Conservation (phyloP, 2,888 invertebrate species). For the Mythimna impura region DNA sequence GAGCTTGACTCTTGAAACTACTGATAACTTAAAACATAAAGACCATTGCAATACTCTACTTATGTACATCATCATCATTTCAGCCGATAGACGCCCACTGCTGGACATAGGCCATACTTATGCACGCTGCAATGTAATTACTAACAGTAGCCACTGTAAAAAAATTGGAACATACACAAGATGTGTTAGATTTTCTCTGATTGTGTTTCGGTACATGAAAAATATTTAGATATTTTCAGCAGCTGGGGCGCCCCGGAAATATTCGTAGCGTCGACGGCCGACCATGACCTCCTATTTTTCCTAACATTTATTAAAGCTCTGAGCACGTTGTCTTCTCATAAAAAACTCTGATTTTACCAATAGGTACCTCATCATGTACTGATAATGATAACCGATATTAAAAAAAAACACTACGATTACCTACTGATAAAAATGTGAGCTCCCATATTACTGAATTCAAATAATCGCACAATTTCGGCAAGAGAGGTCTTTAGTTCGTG, state of each 20-base stretch:
- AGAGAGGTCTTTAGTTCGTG: slow-evolving; percentile 5
- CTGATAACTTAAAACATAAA: too few species aligned
- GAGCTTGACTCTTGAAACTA: too few species aligned
- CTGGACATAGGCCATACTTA: too few species aligned
- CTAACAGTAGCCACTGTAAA: background rate
- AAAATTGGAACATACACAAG: slow-evolving; percentile 5
- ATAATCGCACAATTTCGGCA: slow-evolving; percentile 15
- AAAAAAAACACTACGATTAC: slow-evolving; percentile 35
- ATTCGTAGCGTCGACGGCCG: slow-evolving; percentile 69
- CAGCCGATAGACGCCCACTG: too few species aligned
- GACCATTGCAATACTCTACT: too few species aligned
- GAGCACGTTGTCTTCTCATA: slow-evolving; percentile 20
- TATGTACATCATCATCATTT: too few species aligned
- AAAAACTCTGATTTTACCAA: slow-evolving; percentile 27
- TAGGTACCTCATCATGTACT: slow-evolving; percentile 19
- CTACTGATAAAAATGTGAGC: slow-evolving; percentile 46
- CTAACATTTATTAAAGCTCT: slow-evolving; percentile 44
- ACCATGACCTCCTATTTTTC: slow-evolving; percentile 77
- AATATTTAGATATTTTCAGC: slow-evolving; percentile 73
- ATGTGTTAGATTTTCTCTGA: slow-evolving; percentile 22
- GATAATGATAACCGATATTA: slow-evolving; percentile 53
- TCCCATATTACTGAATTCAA: slow-evolving; percentile 3
- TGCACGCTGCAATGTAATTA: background rate
- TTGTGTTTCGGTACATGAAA: slow-evolving; percentile 50
- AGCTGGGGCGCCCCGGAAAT: slow-evolving; percentile 68